A percentile compares a stretch with the other conserved stretches of the same genome.
These are phyloP conservation scores for Diachasma alloeum DNA, from an alignment of 1,140 invertebrate species.

Conservation along the genomic window DNA sequence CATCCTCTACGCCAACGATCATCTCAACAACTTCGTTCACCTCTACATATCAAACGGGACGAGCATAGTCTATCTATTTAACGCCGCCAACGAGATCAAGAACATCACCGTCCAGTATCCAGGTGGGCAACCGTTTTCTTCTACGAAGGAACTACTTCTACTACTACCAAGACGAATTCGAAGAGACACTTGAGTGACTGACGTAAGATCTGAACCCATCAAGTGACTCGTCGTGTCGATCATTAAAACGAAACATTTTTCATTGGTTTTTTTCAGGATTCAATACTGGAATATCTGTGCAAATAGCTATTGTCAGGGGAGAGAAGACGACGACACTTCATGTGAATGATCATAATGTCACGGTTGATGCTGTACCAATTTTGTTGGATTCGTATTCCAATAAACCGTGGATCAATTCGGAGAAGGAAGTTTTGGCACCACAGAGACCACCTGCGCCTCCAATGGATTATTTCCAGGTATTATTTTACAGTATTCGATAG, in stretches of 20 bases:
- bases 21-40: conserved; percentile 93
- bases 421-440: conserved; percentile 84
- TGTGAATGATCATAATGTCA: conserved; percentile 82
- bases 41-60: conserved; percentile 81
- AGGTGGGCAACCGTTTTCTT: conserved; percentile 50
- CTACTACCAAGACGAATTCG: conserved; percentile 32
- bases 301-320: conserved; percentile 81
- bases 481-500: too few relatives aligned
- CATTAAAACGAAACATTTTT: conserved; percentile 13
- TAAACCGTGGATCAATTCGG: conserved; percentile 85
- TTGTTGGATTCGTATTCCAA: conserved; percentile 80
- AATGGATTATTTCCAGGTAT: conserved; percentile 82
- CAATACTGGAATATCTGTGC: conserved; percentile 82
- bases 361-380: conserved; percentile 74
- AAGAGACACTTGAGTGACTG: conserved; percentile 31
- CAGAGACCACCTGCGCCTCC: conserved; percentile 83
- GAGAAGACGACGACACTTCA: conserved; percentile 79
- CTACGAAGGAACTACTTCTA: conserved; percentile 32
- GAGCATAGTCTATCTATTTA: conserved; percentile 83
- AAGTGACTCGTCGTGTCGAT: conserved; percentile 18
- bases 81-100: conserved; percentile 80
- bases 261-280: conserved; percentile 63
- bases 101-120: conserved; percentile 79
- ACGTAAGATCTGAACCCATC: conserved; percentile 34
- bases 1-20: conserved; percentile 90